Evolutionary conservation across 64 coral and sea anemone genomes (phyloP).

Genomic region (Hydrozoanthus tunicans): DNA sequence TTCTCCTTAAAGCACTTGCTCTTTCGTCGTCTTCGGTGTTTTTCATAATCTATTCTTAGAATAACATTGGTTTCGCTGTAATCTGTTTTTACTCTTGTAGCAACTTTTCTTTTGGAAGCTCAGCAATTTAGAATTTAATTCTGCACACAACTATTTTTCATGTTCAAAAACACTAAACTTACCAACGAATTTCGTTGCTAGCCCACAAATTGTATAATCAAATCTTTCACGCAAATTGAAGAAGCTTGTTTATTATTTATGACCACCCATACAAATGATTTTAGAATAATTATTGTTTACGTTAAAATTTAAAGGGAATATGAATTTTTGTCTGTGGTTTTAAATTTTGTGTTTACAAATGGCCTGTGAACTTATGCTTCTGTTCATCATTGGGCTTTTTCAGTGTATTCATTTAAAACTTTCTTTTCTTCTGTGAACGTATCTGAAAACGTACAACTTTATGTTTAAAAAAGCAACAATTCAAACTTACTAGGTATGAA

Average conservation of each 20-base stretch:
- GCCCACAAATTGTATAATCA: not conserved
- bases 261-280: not conserved
- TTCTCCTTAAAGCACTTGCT: slow-evolving; percentile 22
- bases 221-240: not conserved
- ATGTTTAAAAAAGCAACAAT: too few relatives aligned
- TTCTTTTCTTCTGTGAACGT: too few relatives aligned
- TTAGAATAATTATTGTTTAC: not conserved
- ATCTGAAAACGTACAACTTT: too few relatives aligned
- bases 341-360: not conserved
- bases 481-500: too few relatives aligned
- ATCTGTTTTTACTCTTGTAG: too few relatives aligned
- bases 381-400: too few relatives aligned
- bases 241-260: slow-evolving; percentile 5
- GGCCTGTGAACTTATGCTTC: too few relatives aligned
- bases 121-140: not conserved
- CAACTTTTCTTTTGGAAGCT: not conserved
- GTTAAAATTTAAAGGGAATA: slow-evolving; percentile 1
- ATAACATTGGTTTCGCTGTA: not conserved
- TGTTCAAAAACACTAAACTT: not conserved
- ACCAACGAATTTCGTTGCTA: not conserved
- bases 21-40: slow-evolving; percentile 40
- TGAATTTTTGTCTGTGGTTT: not conserved
- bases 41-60: not conserved
- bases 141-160: not conserved
- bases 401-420: too few relatives aligned